phyloP scores from a whole-genome alignment of 53 echinoderm and acorn worm genomes.

The Luidia sarsii region DNA sequence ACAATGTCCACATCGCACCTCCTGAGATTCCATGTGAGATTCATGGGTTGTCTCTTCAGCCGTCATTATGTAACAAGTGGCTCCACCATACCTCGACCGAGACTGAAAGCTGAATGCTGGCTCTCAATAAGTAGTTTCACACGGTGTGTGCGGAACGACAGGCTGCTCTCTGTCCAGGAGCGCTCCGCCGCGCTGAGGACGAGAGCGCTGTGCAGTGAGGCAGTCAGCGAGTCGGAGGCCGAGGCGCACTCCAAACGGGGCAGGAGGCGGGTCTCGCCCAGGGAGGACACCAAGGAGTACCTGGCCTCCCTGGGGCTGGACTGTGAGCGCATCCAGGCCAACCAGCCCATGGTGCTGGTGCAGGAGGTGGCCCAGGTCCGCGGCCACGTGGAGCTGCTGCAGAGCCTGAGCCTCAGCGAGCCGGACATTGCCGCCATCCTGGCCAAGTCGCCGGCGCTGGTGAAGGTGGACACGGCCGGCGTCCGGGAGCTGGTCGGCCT shows the following conservation, averaged over 20 bases:
- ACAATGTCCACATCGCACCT: neutral
- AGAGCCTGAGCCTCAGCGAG: conserved; percentile 54
- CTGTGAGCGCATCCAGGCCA: conserved; percentile 40
- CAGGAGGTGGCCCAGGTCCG: conserved; percentile 39
- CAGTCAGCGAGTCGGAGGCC: neutral
- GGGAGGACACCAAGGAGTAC: conserved; percentile 58
- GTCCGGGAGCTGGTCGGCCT: conserved; percentile 17
- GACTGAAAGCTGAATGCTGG: neutral
- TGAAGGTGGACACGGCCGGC: conserved; percentile 13
- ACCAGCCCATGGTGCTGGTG: conserved; percentile 53
- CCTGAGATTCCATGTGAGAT: neutral
- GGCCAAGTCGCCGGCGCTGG: conserved; percentile 28
- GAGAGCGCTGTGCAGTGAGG: conserved; percentile 19
- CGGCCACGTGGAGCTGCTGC: conserved; percentile 62
- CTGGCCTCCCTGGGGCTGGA: conserved; percentile 55
- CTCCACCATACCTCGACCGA: neutral
- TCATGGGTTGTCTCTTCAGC: conserved; percentile 7
- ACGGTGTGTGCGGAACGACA: neutral
- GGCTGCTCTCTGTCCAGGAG: neutral
- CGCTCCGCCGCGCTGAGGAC: neutral
- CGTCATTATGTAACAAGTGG: too few relatives aligned
- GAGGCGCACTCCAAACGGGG: conserved; percentile 22
- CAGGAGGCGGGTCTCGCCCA: conserved; percentile 21
- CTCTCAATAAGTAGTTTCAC: neutral
- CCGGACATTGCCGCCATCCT: conserved; percentile 29